Percentiles rank a stretch among this genome's conserved stretches.
These are phyloP conservation scores for Napeogenes inachia DNA, from an alignment of 2,888 invertebrate genomes.

Conservation along the genomic window DNA sequence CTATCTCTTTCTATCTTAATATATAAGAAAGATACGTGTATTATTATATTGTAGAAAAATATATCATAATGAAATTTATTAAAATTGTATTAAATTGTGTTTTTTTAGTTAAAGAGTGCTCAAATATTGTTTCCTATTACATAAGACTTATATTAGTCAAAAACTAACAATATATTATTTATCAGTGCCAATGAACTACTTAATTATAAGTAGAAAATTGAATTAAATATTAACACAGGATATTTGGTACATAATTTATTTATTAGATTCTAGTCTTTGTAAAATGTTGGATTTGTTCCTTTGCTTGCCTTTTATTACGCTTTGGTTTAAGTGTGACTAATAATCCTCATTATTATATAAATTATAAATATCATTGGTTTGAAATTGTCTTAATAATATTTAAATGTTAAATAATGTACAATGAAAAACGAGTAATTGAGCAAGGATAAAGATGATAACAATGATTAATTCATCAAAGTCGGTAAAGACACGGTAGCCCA, in stretches of 20 bases:
- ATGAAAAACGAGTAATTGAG: neutral
- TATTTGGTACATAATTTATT: neutral
- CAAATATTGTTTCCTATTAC: constrained; percentile 57
- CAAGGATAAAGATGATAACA: too few species aligned
- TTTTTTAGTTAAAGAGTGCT: constrained; percentile 40
- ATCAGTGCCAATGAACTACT: constrained; percentile 24
- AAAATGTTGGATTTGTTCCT: neutral
- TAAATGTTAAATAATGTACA: neutral
- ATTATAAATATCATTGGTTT: neutral
- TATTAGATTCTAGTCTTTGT: constrained; percentile 1
- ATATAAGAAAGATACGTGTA: neutral
- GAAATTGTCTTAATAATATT: neutral
- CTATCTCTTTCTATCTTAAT: neutral
- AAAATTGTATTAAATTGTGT: constrained; percentile 15
- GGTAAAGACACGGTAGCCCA: too few species aligned
- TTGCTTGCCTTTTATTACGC: neutral
- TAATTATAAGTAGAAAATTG: neutral
- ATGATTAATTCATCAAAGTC: too few species aligned
- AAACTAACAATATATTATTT: constrained; percentile 16
- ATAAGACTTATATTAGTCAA: constrained; percentile 23
- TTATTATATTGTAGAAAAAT: neutral
- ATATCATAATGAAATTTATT: constrained; percentile 19
- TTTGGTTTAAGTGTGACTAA: constrained; percentile 1
- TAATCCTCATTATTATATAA: neutral
- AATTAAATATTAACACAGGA: too few species aligned